A percentile compares a stretch with the other conserved stretches of the same genome.
phyloP scores from a whole-genome alignment of 2,797 vertebrate species.

The Lycodopsis pacificus region DNA sequence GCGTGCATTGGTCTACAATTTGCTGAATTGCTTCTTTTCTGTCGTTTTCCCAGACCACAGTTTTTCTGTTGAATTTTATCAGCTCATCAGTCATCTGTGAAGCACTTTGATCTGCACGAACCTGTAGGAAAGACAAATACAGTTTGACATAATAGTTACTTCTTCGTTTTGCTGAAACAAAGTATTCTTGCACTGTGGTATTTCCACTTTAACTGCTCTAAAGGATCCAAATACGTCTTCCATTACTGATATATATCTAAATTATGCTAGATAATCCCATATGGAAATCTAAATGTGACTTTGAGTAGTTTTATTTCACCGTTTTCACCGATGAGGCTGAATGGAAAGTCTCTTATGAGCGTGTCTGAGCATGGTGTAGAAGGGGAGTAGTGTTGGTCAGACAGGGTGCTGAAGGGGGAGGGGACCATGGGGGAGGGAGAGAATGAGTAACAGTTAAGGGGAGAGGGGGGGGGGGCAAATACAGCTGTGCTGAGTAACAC shows the following conservation, averaged over 20 bases:
- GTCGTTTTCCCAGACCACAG: neutral
- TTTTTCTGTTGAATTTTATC: no score
- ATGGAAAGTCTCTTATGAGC: slow-evolving; percentile 15
- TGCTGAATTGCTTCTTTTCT: neutral
- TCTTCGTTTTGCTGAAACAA: neutral
- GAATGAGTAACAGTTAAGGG: slow-evolving; percentile 25
- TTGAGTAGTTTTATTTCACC: neutral
- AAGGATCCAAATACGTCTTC: neutral
- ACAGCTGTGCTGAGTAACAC: slow-evolving; percentile 77
- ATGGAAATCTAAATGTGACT: neutral
- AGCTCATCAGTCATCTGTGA: neutral
- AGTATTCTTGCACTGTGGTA: neutral
- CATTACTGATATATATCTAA: neutral
- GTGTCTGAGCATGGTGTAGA: neutral
- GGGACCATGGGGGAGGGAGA: slow-evolving; percentile 44
- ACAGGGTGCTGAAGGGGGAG: slow-evolving; percentile 31
- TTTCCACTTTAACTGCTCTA: neutral
- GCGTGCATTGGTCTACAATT: neutral
- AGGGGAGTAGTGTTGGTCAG: slow-evolving; percentile 19
- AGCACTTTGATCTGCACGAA: neutral
- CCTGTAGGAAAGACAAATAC: neutral
- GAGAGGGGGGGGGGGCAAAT: slow-evolving; percentile 45
- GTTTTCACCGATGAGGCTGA: neutral
- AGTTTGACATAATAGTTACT: neutral
- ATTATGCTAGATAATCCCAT: neutral